Percentiles rank a stretch among this genome's conserved stretches.
Conservation (phyloP, 2,113 vertebrate genomes). For the Hippocampus guttulatus region DNA sequence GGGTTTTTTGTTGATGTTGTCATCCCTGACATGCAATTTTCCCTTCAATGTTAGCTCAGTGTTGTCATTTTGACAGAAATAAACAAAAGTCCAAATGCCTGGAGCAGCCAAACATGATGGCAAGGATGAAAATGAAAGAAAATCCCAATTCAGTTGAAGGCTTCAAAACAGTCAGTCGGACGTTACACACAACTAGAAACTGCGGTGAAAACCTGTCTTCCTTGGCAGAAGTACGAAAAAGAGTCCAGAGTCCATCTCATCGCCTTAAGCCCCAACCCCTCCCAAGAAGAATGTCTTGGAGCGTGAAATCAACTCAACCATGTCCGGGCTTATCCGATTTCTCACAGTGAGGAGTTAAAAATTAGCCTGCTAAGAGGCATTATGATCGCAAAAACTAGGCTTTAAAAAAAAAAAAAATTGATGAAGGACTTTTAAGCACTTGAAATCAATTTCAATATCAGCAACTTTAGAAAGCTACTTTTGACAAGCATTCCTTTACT, state of each 20-base stretch:
- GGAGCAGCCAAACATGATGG: not conserved
- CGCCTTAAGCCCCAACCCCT: slow-evolving; percentile 6
- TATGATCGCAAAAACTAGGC: slow-evolving; percentile 8
- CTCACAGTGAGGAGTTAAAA: slow-evolving; percentile 50
- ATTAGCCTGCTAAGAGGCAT: slow-evolving; percentile 38
- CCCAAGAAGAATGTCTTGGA: slow-evolving; percentile 36
- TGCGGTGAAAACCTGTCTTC: not conserved
- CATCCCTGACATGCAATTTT: too few relatives aligned
- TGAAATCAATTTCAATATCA: too few relatives aligned
- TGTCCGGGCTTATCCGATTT: slow-evolving; percentile 51
- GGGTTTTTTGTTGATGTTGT: too few relatives aligned
- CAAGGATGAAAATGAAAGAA: not conserved
- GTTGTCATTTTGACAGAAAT: too few relatives aligned
- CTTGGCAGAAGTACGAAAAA: not conserved
- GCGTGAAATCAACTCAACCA: slow-evolving; percentile 45
- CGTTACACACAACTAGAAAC: not conserved
- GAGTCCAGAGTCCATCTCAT: slow-evolving; percentile 12
- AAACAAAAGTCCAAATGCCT: too few relatives aligned
- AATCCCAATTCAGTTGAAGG: not conserved
- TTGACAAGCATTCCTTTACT: too few relatives aligned
- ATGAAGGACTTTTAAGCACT: too few relatives aligned
- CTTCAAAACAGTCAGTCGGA: not conserved
- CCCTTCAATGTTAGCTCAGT: too few relatives aligned
- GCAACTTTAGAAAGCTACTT: too few relatives aligned
- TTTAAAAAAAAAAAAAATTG: not conserved